phyloP scores from a whole-genome alignment of 2,888 invertebrate species.

The Eupithecia inturbata region DNA sequence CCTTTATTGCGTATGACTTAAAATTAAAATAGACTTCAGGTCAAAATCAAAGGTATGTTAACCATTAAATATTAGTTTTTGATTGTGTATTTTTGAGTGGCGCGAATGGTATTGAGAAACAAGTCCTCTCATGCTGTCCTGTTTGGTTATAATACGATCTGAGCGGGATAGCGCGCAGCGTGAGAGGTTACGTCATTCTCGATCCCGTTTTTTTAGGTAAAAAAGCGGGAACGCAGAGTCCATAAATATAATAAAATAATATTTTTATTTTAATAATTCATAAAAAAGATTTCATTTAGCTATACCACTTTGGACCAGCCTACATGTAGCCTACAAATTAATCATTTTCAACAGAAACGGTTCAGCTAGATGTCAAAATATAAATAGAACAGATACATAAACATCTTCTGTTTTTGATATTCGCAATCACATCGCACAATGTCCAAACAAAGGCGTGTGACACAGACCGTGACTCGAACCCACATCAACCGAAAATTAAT shows the following conservation, averaged over 20 bases:
- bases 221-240: too few relatives aligned
- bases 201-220: too few relatives aligned
- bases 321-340: background rate
- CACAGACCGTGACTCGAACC: conserved; percentile 51
- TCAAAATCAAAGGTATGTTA: background rate
- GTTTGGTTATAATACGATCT: too few relatives aligned
- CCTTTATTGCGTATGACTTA: conserved; percentile 7
- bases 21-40: background rate
- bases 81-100: too few relatives aligned
- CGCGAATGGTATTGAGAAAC: too few relatives aligned
- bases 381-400: background rate
- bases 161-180: too few relatives aligned
- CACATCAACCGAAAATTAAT: conserved; percentile 65
- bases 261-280: too few relatives aligned
- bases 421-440: conserved; percentile 27
- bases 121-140: too few relatives aligned
- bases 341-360: conserved; percentile 2
- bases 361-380: background rate
- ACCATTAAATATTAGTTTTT: too few relatives aligned
- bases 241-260: too few relatives aligned
- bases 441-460: conserved; percentile 36
- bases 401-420: conserved; percentile 12
- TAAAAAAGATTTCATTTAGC: too few relatives aligned
- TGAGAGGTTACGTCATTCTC: too few relatives aligned
- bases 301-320: background rate